Evolutionary conservation across 2,888 invertebrate species (phyloP).

Genomic region (Caenorhabditis sinica): DNA sequence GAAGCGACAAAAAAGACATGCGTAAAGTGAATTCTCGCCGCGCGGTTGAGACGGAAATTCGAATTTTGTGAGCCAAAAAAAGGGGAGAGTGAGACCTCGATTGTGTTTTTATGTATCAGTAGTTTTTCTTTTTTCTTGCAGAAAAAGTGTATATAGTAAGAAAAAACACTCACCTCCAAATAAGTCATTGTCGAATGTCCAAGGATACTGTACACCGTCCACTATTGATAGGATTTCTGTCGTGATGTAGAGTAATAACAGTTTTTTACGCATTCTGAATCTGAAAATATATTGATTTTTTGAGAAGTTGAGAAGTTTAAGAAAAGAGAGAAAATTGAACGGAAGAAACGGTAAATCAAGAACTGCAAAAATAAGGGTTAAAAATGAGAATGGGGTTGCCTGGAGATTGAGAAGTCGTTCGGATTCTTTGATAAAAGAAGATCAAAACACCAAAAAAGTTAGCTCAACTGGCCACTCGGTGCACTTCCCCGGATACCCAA

Average conservation of each 20-base stretch:
- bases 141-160: background rate
- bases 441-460: constrained; percentile 16
- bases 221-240: constrained; percentile 4
- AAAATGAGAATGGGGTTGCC: constrained; percentile 15
- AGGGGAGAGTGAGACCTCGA: constrained; percentile 39
- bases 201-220: constrained; percentile 75
- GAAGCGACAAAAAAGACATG: constrained; percentile 22
- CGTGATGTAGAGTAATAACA: constrained; percentile 26
- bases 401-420: background rate
- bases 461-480: constrained; percentile 12
- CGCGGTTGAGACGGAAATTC: constrained; percentile 56
- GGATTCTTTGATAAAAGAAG: background rate
- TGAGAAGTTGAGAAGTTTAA: background rate
- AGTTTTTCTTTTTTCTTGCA: constrained; percentile 15
- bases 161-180: constrained; percentile 78
- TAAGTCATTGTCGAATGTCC: constrained; percentile 82
- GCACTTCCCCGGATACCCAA: constrained; percentile 51
- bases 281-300: background rate
- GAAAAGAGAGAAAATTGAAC: background rate
- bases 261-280: constrained; percentile 50
- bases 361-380: background rate
- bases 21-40: constrained; percentile 62
- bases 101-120: constrained; percentile 62
- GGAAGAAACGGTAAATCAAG: constrained; percentile 17
- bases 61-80: constrained; percentile 64